These are phyloP conservation scores for Anseranas semipalmata DNA, from an alignment of 2,113 vertebrate genomes.

Conservation along the genomic window DNA sequence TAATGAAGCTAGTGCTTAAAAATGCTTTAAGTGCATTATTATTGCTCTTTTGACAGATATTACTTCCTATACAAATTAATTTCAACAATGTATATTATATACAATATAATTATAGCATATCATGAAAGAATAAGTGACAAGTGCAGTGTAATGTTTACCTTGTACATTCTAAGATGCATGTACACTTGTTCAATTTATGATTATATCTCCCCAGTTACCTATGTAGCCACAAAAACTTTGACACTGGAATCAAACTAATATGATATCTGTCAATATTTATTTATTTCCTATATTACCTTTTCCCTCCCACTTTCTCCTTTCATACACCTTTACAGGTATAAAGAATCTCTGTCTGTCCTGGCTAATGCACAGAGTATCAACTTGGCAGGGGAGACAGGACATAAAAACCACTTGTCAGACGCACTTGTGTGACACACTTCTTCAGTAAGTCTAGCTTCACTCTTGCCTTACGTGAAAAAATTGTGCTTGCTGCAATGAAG, in stretches of 20 bases:
- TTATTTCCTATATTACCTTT: neutral
- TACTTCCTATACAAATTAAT: neutral
- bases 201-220: neutral
- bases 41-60: neutral
- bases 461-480: neutral
- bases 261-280: neutral
- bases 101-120: neutral
- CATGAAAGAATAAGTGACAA: neutral
- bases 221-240: neutral
- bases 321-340: neutral
- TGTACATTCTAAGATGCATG: neutral
- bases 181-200: neutral
- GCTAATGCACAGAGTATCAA: neutral
- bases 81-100: neutral
- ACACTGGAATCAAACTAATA: neutral
- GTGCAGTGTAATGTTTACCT: neutral
- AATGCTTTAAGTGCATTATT: neutral
- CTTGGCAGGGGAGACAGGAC: neutral
- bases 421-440: neutral
- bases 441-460: neutral
- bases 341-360: neutral
- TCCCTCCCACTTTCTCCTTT: neutral
- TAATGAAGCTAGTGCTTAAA: neutral
- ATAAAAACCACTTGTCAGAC: neutral
- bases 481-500: neutral